Conservation (phyloP, 2,797 vertebrate genomes). For the Mormyrus hasselquistii region DNA sequence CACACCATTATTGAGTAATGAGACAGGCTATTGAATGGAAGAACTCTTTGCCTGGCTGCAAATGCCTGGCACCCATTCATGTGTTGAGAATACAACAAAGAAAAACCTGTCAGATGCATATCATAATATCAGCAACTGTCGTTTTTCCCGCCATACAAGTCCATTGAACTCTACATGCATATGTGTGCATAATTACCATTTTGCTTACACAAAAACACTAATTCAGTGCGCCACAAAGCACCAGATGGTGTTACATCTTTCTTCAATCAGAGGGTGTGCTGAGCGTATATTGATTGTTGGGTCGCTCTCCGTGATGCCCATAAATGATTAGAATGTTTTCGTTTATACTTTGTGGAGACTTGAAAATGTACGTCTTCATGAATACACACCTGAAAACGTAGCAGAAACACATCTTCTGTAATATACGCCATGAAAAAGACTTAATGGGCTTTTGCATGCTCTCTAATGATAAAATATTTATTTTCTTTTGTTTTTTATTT, state of each 20-base stretch:
- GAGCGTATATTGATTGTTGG: not conserved
- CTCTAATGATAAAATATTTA: not conserved
- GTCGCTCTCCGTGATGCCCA: not conserved
- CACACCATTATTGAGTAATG: not conserved
- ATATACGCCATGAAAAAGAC: not conserved
- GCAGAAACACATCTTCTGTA: not conserved
- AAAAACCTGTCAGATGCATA: not conserved
- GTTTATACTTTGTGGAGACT: not conserved
- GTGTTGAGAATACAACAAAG: not conserved
- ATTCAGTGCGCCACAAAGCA: not conserved
- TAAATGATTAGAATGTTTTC: not conserved
- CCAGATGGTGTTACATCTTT: slow-evolving; percentile 1
- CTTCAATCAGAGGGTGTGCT: not conserved
- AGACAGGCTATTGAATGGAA: not conserved
- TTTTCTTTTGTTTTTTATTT: not conserved
- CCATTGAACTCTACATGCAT: slow-evolving; percentile 8
- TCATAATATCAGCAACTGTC: slow-evolving; percentile 13
- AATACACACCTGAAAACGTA: not conserved
- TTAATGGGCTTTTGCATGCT: not conserved
- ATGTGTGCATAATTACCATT: slow-evolving; percentile 4
- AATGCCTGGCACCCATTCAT: slow-evolving; percentile 5
- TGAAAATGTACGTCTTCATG: not conserved
- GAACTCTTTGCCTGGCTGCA: not conserved
- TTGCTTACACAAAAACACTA: slow-evolving; percentile 4
- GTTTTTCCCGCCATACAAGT: slow-evolving; percentile 5